Conservation (phyloP, 2,888 invertebrate species). For the Eilema sororculum region DNA sequence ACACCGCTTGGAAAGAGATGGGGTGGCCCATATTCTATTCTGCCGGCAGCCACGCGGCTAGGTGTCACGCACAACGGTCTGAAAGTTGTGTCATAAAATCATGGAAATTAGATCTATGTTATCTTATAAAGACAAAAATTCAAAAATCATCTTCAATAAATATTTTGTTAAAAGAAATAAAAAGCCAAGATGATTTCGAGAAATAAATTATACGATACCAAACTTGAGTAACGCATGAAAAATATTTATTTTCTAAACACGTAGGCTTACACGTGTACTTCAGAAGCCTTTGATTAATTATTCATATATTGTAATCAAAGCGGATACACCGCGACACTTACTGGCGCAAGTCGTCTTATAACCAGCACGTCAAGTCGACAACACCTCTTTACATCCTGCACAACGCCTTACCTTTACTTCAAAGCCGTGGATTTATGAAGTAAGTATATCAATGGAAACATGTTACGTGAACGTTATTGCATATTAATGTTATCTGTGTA, state of each 20-base stretch:
- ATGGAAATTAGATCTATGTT: neutral
- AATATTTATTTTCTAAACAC: slow-evolving; percentile 3
- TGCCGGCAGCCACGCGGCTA: too few species aligned
- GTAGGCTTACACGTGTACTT: neutral
- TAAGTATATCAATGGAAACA: neutral
- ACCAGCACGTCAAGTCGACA: slow-evolving; percentile 13
- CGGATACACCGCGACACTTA: neutral
- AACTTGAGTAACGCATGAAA: neutral
- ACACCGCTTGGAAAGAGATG: too few species aligned
- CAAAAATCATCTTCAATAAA: neutral
- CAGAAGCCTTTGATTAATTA: slow-evolving; percentile 31
- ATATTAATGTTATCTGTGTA: neutral
- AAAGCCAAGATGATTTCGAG: neutral
- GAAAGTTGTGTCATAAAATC: too few species aligned
- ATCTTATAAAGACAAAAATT: neutral
- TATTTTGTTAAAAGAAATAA: neutral
- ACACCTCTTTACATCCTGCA: slow-evolving; percentile 2
- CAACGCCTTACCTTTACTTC: neutral
- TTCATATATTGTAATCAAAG: slow-evolving; percentile 40
- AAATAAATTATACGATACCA: neutral
- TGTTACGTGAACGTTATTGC: neutral
- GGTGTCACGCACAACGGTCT: too few species aligned
- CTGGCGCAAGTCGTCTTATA: neutral
- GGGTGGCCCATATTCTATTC: too few species aligned
- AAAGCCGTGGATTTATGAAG: neutral